Percentiles rank a stretch among this genome's conserved stretches.
Evolutionary conservation across 2,888 invertebrate species (phyloP).

Genomic region (Diarsia mendica): DNA sequence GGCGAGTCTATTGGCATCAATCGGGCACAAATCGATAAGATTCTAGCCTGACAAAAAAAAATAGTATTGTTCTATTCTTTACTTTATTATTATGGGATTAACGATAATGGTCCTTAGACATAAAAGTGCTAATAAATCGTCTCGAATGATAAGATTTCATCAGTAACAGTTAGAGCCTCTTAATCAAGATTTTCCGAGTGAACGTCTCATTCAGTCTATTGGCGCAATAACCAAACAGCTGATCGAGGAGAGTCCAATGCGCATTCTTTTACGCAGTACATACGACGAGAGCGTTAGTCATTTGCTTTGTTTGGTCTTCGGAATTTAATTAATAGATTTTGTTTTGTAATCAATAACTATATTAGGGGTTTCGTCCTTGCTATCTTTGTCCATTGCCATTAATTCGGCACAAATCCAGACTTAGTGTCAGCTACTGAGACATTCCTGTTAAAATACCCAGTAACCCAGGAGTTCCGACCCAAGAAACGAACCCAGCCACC

Average conservation of each 20-base stretch:
- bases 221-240: conserved; percentile 27
- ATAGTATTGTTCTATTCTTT: no score
- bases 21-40: background rate
- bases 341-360: background rate
- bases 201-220: conserved; percentile 27
- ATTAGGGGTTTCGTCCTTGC: background rate
- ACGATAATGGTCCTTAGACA: background rate
- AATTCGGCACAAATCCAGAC: no score
- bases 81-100: background rate
- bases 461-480: no score
- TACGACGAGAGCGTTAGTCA: background rate
- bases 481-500: no score
- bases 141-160: conserved; percentile 21
- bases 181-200: conserved; percentile 28
- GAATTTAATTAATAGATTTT: background rate
- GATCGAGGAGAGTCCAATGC: background rate
- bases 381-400: no score
- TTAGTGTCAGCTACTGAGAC: no score
- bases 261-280: conserved; percentile 15
- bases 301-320: conserved; percentile 33
- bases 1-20: background rate
- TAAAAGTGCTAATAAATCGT: conserved; percentile 23
- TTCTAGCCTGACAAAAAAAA: background rate
- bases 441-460: no score
- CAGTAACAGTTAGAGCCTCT: conserved; percentile 22